Evolutionary conservation across 1,140 invertebrate species (phyloP).

Genomic region (Stratiolaelaps scimitus): DNA sequence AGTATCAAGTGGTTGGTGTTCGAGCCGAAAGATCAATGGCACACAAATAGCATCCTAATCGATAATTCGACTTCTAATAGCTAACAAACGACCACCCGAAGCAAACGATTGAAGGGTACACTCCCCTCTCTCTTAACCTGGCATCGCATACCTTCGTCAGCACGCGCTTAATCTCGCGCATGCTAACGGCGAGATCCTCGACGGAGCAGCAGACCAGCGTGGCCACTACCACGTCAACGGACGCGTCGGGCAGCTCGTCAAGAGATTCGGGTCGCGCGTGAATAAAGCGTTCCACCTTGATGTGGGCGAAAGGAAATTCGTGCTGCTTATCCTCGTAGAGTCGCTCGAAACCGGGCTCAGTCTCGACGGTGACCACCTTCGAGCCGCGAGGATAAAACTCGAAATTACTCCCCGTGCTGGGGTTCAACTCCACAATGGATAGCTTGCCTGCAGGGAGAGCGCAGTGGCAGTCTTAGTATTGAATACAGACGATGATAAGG

Average conservation of each 20-base stretch:
- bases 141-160: constrained; percentile 5
- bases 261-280: background rate
- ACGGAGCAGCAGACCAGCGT: constrained; percentile 19
- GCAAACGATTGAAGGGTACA: too few relatives aligned
- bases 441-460: constrained; percentile 1
- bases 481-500: too few relatives aligned
- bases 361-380: background rate
- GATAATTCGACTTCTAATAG: too few relatives aligned
- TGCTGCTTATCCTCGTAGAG: constrained; percentile 6
- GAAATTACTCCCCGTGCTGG: constrained; percentile 8
- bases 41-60: too few relatives aligned
- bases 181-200: constrained; percentile 19
- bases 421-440: constrained; percentile 9
- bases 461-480: too few relatives aligned
- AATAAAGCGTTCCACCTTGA: constrained; percentile 1
- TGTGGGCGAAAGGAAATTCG: constrained; percentile 11
- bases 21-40: too few relatives aligned
- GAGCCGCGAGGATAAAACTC: constrained; percentile 26
- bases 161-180: constrained; percentile 22
- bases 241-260: background rate
- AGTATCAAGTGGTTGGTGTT: too few relatives aligned
- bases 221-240: constrained; percentile 5
- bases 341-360: background rate
- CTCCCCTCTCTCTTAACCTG: too few relatives aligned
- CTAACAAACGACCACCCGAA: too few relatives aligned